Evolutionary conservation across 2,888 invertebrate species (phyloP).

Genomic region (Acanthopleura granulata): DNA sequence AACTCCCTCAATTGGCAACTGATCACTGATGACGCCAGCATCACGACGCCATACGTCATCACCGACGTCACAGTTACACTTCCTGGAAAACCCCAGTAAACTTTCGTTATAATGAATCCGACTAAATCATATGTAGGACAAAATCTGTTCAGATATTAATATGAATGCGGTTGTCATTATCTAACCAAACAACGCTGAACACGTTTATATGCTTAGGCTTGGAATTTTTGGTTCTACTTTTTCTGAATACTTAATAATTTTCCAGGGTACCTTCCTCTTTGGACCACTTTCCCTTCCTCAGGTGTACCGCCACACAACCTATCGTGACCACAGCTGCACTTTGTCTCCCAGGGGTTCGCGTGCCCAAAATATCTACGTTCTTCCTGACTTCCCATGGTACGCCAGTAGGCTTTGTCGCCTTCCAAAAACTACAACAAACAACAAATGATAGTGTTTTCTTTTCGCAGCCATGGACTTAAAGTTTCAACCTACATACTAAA

Average conservation of each 20-base stretch:
- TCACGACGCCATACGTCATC: constrained; percentile 45
- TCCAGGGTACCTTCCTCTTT: constrained; percentile 26
- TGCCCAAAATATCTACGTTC: not conserved
- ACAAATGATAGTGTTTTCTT: not conserved
- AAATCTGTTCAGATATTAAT: no score
- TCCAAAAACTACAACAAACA: constrained; percentile 1
- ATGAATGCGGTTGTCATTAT: no score
- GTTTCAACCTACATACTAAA: no score
- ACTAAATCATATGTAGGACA: no score
- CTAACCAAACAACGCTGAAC: no score
- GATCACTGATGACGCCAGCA: constrained; percentile 46
- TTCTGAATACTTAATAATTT: no score
- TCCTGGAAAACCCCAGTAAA: constrained; percentile 31
- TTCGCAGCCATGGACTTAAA: no score
- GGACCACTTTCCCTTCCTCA: constrained; percentile 22
- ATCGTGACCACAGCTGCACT: constrained; percentile 40
- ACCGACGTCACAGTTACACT: constrained; percentile 58
- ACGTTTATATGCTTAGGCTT: no score
- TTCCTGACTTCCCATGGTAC: not conserved
- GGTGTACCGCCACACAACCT: constrained; percentile 38
- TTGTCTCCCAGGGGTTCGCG: not conserved
- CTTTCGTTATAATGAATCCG: no score
- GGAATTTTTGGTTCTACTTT: no score
- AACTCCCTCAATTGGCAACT: constrained; percentile 44
- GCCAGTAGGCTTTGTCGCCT: not conserved